phyloP scores from a whole-genome alignment of 2,888 invertebrate species.

The Rhingia campestris region DNA sequence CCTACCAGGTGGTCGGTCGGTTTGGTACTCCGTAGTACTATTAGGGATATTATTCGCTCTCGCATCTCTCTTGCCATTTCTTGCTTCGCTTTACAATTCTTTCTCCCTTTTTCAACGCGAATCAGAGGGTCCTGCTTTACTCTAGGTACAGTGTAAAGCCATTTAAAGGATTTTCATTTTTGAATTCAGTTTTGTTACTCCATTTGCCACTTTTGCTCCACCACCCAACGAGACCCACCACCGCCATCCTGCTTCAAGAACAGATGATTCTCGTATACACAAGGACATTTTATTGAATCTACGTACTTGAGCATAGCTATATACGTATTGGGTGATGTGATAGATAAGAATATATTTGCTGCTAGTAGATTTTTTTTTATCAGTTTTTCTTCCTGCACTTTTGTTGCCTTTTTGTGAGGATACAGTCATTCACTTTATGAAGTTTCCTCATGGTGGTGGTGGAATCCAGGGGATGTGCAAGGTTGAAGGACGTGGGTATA shows the following conservation, averaged over 20 bases:
- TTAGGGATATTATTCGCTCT: slow-evolving; percentile 60
- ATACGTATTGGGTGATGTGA: slow-evolving; percentile 18
- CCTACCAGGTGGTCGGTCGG: slow-evolving; percentile 27
- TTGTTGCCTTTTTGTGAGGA: slow-evolving; percentile 21
- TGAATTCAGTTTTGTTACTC: slow-evolving; percentile 51
- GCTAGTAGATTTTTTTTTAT: not conserved
- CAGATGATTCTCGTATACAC: slow-evolving; percentile 70
- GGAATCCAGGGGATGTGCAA: not conserved
- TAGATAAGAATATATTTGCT: slow-evolving; percentile 40
- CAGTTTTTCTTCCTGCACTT: not conserved
- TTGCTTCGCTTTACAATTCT: slow-evolving; percentile 2
- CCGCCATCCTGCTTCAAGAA: slow-evolving; percentile 39
- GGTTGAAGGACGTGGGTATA: slow-evolving; percentile 33
- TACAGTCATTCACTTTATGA: slow-evolving; percentile 70
- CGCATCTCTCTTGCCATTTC: slow-evolving; percentile 51
- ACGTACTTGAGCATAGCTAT: slow-evolving; percentile 32
- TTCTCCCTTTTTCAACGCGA: slow-evolving; percentile 30
- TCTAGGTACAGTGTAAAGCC: slow-evolving; percentile 1
- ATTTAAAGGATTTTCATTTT: slow-evolving; percentile 67
- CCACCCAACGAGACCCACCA: slow-evolving; percentile 11
- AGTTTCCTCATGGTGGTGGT: slow-evolving; percentile 30
- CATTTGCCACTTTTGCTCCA: not conserved
- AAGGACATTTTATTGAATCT: slow-evolving; percentile 71
- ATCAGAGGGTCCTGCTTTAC: slow-evolving; percentile 30
- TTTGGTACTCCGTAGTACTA: slow-evolving; percentile 13